Evolutionary conservation across 2,113 vertebrate genomes (phyloP).

Genomic region (Rhinopithecus roxellana): DNA sequence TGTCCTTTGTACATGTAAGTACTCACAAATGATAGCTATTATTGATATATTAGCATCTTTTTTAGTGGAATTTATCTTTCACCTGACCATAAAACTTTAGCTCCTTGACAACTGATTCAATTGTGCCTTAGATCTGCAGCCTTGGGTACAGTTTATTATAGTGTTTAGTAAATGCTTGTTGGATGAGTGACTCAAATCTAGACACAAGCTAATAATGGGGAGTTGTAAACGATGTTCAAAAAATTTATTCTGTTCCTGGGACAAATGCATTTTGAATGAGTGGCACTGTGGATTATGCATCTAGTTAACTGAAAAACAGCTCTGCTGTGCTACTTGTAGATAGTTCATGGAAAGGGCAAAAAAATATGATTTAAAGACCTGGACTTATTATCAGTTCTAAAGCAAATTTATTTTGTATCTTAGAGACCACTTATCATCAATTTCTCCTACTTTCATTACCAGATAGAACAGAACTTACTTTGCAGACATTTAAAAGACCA

Average conservation of each 20-base stretch:
- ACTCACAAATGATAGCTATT: neutral
- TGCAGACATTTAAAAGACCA: neutral
- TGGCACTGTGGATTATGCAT: neutral
- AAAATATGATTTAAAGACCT: neutral
- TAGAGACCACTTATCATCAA: neutral
- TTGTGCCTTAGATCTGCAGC: neutral
- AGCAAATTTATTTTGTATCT: neutral
- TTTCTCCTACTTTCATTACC: neutral
- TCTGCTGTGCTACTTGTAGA: neutral
- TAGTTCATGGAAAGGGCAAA: neutral
- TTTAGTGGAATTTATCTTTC: neutral
- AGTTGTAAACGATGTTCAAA: neutral
- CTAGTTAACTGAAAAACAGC: neutral
- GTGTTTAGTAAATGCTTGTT: neutral
- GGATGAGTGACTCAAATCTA: neutral
- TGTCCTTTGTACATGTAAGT: neutral
- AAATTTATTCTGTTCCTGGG: neutral
- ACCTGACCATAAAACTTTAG: neutral
- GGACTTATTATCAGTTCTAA: neutral
- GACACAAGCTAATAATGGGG: neutral
- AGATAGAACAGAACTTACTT: slow-evolving; percentile 25
- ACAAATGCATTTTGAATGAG: neutral
- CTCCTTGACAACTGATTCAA: neutral
- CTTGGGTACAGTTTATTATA: neutral
- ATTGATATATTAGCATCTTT: neutral